Percentiles rank a stretch among this genome's conserved stretches.
phyloP scores from a whole-genome alignment of 2,888 invertebrate genomes.

The Cantharis rustica region DNA sequence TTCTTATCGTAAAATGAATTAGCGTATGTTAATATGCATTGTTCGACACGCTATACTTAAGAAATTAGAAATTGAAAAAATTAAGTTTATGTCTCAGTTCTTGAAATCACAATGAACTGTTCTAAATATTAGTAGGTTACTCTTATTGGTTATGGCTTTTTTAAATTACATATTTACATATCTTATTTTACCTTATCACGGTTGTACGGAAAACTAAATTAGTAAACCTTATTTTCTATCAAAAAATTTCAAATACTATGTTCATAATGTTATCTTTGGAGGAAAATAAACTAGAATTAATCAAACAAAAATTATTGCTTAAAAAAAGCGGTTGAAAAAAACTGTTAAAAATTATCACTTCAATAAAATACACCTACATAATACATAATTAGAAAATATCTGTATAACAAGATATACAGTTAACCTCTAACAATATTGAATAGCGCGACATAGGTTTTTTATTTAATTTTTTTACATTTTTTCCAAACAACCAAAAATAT shows the following conservation, averaged over 20 bases:
- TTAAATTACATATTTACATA: not conserved
- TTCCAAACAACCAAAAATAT: no score
- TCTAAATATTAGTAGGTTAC: not conserved
- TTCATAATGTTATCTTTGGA: not conserved
- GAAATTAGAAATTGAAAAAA: not conserved
- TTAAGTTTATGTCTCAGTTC: not conserved
- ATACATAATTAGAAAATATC: not conserved
- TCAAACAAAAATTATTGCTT: not conserved
- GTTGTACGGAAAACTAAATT: no score
- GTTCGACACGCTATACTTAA: not conserved
- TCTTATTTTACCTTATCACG: not conserved
- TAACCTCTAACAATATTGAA: no score
- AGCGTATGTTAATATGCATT: not conserved
- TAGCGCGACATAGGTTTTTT: no score
- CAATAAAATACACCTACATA: not conserved
- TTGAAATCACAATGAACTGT: not conserved
- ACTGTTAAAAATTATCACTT: not conserved
- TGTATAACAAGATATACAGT: not conserved
- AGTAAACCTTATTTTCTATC: no score
- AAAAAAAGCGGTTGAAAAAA: not conserved
- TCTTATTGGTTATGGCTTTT: not conserved
- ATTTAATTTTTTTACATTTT: no score
- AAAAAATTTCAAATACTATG: not conserved
- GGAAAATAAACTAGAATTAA: not conserved
- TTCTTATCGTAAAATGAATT: not conserved